Evolutionary conservation across 2,113 vertebrate genomes (phyloP), one percentile per base, ranked within the genome.

Genomic region (Lagopus leucura): DNA sequence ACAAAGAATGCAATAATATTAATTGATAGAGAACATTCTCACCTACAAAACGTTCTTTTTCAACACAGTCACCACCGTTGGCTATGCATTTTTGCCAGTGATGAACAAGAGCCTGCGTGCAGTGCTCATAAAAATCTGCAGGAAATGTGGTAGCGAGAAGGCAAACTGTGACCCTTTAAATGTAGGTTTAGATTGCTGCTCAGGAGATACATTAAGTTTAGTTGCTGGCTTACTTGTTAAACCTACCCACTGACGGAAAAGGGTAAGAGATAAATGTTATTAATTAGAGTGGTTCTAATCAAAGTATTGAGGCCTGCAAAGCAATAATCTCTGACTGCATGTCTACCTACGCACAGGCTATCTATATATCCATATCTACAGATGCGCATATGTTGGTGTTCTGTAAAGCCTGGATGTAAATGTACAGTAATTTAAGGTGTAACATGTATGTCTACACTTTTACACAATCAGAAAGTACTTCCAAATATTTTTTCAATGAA

Each of bases 361-460:
- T 24, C 43, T 38, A 7, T 4, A 28, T 11, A 67, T 13, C 32
- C n/a, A 5, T 2, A 25, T 21, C 54, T 22, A 27, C 17, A 47
- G 24, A 21, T 2, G 10, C 0, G 70, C 34, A 11, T 20, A 58
- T 3, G 20, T 2, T 22, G 48, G 67, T 9, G 6, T 42, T 71
- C 60, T 14, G 15, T 38, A 17, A 38, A 65, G 19, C 15, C 76
- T 70, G 34, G 16, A 22, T n/a, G 64, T 1, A 70, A 82, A 45
- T 15, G 40, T 14, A 25, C 5, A 54, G 27, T 43, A 43, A 77
- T 61, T 28, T 43, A 6, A 65, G 28, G 6, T 27, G 48, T 15
- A 43, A 72, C 32, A 34, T 1, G 0, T 2, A 1, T 4, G 47
- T 60, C n/a, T 5, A 7, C 28, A 27, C 13, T 82, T 69, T 42